Base-by-base conservation (phyloP, 2,113 vertebrate genomes). In the Chionodraco myersi region DNA sequence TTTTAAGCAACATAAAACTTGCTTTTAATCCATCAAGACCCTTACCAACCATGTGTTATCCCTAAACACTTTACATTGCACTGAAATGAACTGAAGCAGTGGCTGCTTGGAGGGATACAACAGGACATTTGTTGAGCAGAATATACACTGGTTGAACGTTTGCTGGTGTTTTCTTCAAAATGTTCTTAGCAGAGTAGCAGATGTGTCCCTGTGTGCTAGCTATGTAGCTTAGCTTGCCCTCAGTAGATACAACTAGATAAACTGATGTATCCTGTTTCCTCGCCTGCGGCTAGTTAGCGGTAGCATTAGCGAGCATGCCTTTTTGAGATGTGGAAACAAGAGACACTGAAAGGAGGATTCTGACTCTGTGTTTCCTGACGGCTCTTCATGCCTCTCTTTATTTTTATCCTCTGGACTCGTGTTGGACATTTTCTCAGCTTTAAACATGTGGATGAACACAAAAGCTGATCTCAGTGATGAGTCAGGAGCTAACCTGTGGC, bases 281-380 rank as follows among this genome's bases (percentile, higher is more conserved):
- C 23, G 15, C 44, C 72, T 23, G 34, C 21, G 10, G 8, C 58
- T 59, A 21, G 63, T 72, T 72, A 66, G 64, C 4, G 1, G 78
- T 75, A 82, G 79, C 2, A 18, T 70, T 73, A 85, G 79, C 53
- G 0, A 57, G 61, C 4, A 75, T 68, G 75, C 60, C n/a, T 34
- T 36, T 36, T 2, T 16, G 34, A 52, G 61, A 68, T 63, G 57
- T 41, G 15, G 47, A 56, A 41, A n/a, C 15, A 59, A 41, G 54
- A 71, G 18, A 13, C 51, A 2, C 23, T 49, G 59, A 47, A 75
- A 54, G 1, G 0, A 63, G 56, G 56, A 12, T 15, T 16, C 9
- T 51, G 30, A 51, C 52, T 45, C 3, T 26, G 57, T n/a, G 44
- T 8, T 58, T 30, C 23, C 51, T 51, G 26, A n/a, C 13, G 15